Percentiles rank a stretch among this genome's conserved stretches.
Conservation (phyloP, 2,888 invertebrate genomes). For the Zaprionus bogoriensis region DNA sequence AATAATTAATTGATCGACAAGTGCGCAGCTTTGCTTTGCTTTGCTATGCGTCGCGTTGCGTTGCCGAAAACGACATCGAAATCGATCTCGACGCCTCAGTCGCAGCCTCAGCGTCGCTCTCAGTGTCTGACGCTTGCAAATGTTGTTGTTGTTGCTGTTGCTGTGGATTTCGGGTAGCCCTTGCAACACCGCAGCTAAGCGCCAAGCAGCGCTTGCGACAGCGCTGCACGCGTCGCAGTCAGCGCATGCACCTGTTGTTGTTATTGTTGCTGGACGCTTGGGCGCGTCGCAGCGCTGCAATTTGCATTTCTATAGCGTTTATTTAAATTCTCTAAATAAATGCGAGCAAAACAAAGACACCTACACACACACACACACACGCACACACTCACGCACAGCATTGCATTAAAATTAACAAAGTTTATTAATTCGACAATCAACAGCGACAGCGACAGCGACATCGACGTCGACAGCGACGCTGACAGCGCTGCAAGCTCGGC, state of each 20-base stretch:
- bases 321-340: conserved; percentile 34
- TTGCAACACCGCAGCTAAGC: conserved; percentile 52
- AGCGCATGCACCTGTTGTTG: conserved; percentile 58
- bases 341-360: conserved; percentile 23
- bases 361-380: conserved; percentile 15
- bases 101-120: conserved; percentile 1
- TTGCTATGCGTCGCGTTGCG: conserved; percentile 59
- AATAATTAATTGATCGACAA: conserved; percentile 76
- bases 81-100: conserved; percentile 47
- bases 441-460: not conserved
- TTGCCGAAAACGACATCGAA: conserved; percentile 53
- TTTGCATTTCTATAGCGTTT: conserved; percentile 36
- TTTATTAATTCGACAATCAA: conserved; percentile 56
- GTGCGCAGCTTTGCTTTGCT: conserved; percentile 66
- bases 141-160: conserved; percentile 16
- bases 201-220: conserved; percentile 42
- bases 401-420: conserved; percentile 56
- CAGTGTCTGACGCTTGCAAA: conserved; percentile 22
- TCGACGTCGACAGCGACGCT: conserved; percentile 1
- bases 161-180: conserved; percentile 41
- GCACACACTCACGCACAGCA: conserved; percentile 11
- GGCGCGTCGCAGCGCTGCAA: conserved; percentile 36
- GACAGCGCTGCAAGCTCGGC: conserved; percentile 28
- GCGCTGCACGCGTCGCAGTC: conserved; percentile 33
- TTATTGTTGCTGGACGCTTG: conserved; percentile 7